Base-by-base conservation (phyloP, 2,888 invertebrate genomes). In the Mayetiola destructor region DNA sequence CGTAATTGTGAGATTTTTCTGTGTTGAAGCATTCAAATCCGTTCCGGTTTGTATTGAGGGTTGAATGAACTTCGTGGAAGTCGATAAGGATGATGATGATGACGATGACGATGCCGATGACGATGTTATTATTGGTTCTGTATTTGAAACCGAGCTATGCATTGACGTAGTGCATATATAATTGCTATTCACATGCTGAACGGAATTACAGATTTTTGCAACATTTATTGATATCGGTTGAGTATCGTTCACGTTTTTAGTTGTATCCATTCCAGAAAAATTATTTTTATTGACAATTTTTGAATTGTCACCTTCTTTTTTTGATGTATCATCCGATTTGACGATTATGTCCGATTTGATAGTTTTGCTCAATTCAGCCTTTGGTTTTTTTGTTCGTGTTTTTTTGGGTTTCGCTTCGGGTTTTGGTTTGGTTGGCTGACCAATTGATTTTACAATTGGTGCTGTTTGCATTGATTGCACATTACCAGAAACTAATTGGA, bases 361-460 rank as follows among this genome's bases (percentile, higher is more conserved):
- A 18, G 2, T 6, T 20, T 48, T 42, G 18, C 23, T 48, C 27
- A 16, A 5, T 14, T 48, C 48, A 8, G 48, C 48, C 9, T 48
- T 48, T n/a, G 48, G 27, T n/a, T 48, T 48, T 27, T 27, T 27
- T 10, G 48, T 27, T 27, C 48, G 12, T n/a, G 48, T 27, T 27
- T 48, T 48, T 27, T 48, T 48, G 10, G 48, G 48, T 9, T 48
- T 48, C 16, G 48, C 2, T 27, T 48, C 48, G 27, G 48, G n/a
- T 14, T 48, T n/a, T n/a, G n/a, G n/a, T n/a, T n/a, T n/a, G n/a
- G n/a, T n/a, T 59, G 68, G 63, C 40, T 66, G 62, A 58, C 61
- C 68, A 68, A 29, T 70, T 3, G 72, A 70, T 32, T 71, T 69
- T 32, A 72, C 69, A 54, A 69, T 70, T 62, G 71, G 71, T 55